Conservation (phyloP, 2,113 vertebrate species). For the Machaerirhynchus nigripectus region DNA sequence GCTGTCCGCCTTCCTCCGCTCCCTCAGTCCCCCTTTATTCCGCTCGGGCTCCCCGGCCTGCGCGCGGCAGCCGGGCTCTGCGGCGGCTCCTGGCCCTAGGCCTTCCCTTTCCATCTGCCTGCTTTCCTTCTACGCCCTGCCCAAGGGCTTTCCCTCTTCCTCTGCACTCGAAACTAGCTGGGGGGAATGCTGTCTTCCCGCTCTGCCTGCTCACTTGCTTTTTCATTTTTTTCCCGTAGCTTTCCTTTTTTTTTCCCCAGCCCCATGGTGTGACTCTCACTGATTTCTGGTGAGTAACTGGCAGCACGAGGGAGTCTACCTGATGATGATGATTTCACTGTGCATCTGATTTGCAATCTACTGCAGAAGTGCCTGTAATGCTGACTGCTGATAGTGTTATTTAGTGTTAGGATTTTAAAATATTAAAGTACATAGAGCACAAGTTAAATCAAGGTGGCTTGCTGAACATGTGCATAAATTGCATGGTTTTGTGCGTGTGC, state of each 20-base stretch:
- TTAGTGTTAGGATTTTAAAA: neutral
- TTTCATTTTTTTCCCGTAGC: rapidly evolving
- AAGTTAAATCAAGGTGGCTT: neutral
- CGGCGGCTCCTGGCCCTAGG: neutral
- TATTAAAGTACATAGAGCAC: neutral
- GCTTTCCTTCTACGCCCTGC: neutral
- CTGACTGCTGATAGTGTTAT: neutral
- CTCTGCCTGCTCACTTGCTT: neutral
- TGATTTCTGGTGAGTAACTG: slow-evolving; percentile 17
- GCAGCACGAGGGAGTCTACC: neutral
- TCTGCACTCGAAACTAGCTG: neutral
- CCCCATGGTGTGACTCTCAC: neutral
- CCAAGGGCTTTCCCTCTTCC: neutral
- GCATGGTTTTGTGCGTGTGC: neutral
- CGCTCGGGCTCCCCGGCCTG: neutral
- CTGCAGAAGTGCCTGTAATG: neutral
- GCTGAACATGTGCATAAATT: neutral
- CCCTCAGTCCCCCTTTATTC: neutral
- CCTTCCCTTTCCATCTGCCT: neutral
- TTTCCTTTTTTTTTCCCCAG: rapidly evolving
- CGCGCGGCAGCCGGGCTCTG: neutral
- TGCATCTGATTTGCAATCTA: neutral
- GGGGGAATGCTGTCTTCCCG: neutral
- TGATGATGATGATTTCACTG: neutral
- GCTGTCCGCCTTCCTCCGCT: neutral